Base-by-base conservation (phyloP, 2,797 vertebrate species). In the Enteromius argenteus region DNA sequence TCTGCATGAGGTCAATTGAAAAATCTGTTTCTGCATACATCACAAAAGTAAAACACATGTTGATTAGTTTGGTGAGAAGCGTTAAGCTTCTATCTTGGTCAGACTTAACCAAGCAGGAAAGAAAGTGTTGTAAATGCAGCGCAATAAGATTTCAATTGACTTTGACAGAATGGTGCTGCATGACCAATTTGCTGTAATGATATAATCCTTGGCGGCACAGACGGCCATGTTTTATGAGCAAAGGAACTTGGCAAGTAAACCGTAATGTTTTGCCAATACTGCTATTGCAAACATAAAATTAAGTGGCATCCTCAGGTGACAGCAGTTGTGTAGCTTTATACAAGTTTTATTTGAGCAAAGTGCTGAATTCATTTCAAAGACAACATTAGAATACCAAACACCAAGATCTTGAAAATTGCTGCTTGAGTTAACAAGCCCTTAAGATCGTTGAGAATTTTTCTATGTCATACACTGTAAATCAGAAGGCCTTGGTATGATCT, bases 91-190 rank as follows among this genome's bases (percentile, higher is more conserved):
- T 32, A 35, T 83, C 74, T 37, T 72, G 58, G 58, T 82, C 72
- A 44, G 72, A 64, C n/a, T 79, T 81, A 81, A 84, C 73, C 81
- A 49, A 76, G 72, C 35, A 37, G 17, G 19, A 10, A 56, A 32
- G 72, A 83, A 83, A 83, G 56, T 67, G 46, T 32, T 19, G 9
- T 73, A 88, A 83, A 90, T 87, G 73, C 89, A 86, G 89, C 86
- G 72, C 88, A 67, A 67, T 67, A 85, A 84, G 87, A 72, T 83
- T 87, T 84, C 89, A 89, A 89, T 21, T 86, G 87, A 91, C 88
- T 86, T 87, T 19, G 90, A 89, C 88, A 66, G 86, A 88, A 89
- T 84, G 87, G 90, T 73, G 60, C 39, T 81, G 88, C 90, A 90
- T 92, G 86, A 76, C 84, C 78, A 86, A 85, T 87, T 79, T 88